Evolutionary conservation across 2,797 vertebrate species (phyloP), one percentile per base, ranked within the genome.

Genomic region (Capromys pilorides): DNA sequence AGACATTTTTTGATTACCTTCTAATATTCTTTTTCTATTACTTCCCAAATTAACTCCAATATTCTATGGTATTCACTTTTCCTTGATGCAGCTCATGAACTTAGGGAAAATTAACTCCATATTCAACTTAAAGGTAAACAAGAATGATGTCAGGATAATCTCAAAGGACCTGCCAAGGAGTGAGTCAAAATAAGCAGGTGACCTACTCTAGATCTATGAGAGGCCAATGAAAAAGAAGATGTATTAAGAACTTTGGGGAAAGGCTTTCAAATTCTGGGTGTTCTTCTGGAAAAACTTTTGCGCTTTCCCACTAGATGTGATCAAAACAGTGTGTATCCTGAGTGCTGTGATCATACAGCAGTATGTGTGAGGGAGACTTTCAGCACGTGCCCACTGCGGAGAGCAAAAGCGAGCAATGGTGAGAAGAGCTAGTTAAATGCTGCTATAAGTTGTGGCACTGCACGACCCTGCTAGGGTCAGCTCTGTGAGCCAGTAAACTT

Each of bases 261-360:
- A 54, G 51, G 79, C 92, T 95, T 94, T 64, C 64, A 90, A 36
- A 81, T 94, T 77, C 62, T 8, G 19, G 49, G 7, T 91, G 49
- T 21, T 89, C 77, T 91, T 94, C 86, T 14, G 28, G 54, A 93
- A 86, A 71, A 87, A 84, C 9, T 5, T 94, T 83, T 88, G 49
- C 11, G 66, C 79, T 86, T 88, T 93, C 59, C 54, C 39, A 13
- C 13, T 87, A 11, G 39, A 64, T 89, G 14, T 62, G 77, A 78
- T 92, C 28, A 51, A 66, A 79, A 51, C 0, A 62, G n/a, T 61
- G 71, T 0, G 2, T 8, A 78, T 8, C n/a, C 41, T 7, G 18
- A 51, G 6, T 51, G 61, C 54, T 90, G 75, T 8, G 59, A 73
- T 39, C 9, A 61, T 69, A 83, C 36, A 90, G 77, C 39, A 61